phyloP scores from a whole-genome alignment of 1,140 invertebrate genomes.

The Diorhabda elongata region DNA sequence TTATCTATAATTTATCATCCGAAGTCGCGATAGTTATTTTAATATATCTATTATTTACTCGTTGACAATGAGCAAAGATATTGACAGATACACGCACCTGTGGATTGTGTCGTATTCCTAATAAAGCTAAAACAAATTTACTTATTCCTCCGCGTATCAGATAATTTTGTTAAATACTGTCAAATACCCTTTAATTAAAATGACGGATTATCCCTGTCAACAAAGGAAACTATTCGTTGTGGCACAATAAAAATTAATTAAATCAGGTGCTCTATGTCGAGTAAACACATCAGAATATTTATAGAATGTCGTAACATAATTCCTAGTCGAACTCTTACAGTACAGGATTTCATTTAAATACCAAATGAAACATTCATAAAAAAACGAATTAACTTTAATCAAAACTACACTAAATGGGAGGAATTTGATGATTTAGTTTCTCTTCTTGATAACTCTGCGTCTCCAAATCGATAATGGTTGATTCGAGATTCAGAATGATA shows the following conservation, averaged over 20 bases:
- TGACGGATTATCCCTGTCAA: not conserved
- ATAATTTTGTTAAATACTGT: constrained; percentile 3
- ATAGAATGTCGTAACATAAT: too few species aligned
- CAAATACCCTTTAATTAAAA: constrained; percentile 1
- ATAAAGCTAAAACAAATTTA: constrained; percentile 1
- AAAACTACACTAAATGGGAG: too few species aligned
- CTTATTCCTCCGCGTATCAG: not conserved
- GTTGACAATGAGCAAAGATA: constrained; percentile 2
- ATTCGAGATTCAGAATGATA: too few species aligned
- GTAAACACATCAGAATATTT: not conserved
- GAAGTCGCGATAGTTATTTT: not conserved
- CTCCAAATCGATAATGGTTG: too few species aligned
- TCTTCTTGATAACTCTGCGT: too few species aligned
- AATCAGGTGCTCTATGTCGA: not conserved
- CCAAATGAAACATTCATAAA: too few species aligned
- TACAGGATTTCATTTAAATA: too few species aligned
- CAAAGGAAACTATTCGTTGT: not conserved
- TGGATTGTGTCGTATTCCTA: not conserved
- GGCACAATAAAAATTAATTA: not conserved
- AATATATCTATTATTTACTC: constrained; percentile 3
- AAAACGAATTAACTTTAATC: too few species aligned
- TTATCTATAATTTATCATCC: not conserved
- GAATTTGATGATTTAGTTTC: too few species aligned
- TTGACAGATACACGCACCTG: not conserved
- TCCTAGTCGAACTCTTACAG: too few species aligned